Evolutionary conservation across 2,113 vertebrate genomes (phyloP).

Genomic region (Paedocypris sp.): DNA sequence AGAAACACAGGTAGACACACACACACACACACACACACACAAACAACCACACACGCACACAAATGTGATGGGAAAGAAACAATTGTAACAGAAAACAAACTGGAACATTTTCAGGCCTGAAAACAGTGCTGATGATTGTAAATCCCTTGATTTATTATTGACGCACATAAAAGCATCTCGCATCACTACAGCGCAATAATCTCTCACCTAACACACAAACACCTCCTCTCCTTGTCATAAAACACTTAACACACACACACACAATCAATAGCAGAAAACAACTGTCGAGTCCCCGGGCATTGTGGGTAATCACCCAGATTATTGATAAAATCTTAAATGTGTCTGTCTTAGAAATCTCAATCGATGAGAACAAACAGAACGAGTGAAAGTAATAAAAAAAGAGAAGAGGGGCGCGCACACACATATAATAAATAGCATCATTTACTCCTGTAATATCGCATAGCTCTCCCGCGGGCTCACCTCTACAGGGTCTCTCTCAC

Average conservation of each 20-base stretch:
- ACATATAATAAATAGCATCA: conserved; percentile 75
- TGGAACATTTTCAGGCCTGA: too few relatives aligned
- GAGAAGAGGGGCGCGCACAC: conserved; percentile 47
- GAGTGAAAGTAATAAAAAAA: conserved; percentile 74
- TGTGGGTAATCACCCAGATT: conserved; percentile 74
- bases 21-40: too few relatives aligned
- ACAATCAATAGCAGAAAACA: background rate
- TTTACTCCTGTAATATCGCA: conserved; percentile 70
- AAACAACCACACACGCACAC: too few relatives aligned
- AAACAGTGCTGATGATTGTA: too few relatives aligned
- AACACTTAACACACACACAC: conserved; percentile 2
- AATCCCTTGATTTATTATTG: too few relatives aligned
- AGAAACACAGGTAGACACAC: background rate
- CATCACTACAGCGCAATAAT: background rate
- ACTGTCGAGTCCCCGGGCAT: background rate
- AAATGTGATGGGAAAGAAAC: too few relatives aligned
- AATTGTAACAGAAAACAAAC: too few relatives aligned
- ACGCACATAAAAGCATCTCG: conserved; percentile 15
- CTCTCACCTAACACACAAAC: background rate
- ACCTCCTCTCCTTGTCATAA: background rate
- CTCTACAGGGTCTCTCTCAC: conserved; percentile 59
- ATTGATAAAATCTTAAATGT: conserved; percentile 75
- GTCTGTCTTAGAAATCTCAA: conserved; percentile 55
- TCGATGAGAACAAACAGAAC: conserved; percentile 65
- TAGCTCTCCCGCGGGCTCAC: conserved; percentile 55